Percentiles rank a stretch among this genome's conserved stretches.
Evolutionary conservation across 1,140 invertebrate genomes (phyloP).

Genomic region (Drosophila pachea): DNA sequence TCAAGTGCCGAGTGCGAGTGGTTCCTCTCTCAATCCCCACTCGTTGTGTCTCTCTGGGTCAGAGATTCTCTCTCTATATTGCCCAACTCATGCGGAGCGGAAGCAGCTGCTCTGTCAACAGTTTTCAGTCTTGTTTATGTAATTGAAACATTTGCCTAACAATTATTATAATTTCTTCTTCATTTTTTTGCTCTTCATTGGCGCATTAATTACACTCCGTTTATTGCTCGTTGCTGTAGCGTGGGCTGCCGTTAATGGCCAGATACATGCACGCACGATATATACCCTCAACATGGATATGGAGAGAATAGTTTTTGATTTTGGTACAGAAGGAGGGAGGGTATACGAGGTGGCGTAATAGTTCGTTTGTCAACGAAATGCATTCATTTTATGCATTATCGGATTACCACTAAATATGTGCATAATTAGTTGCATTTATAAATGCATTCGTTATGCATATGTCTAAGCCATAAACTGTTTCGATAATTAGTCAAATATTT

Average conservation of each 20-base stretch:
- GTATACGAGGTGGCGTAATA: not conserved
- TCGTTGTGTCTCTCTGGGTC: not conserved
- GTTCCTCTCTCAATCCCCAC: not conserved
- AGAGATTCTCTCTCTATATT: not conserved
- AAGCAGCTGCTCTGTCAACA: constrained; percentile 40
- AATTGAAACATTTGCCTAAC: constrained; percentile 60
- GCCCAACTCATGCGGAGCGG: constrained; percentile 3
- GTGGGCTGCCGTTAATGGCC: not conserved
- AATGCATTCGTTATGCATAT: constrained; percentile 22
- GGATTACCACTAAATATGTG: constrained; percentile 18
- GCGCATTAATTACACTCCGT: constrained; percentile 31
- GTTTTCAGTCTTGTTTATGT: constrained; percentile 35
- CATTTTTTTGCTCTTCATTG: not conserved
- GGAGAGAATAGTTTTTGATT: not conserved
- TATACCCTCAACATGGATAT: not conserved
- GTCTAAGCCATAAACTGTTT: constrained; percentile 20
- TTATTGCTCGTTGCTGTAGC: constrained; percentile 26
- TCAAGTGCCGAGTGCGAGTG: constrained; percentile 21
- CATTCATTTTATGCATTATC: constrained; percentile 3
- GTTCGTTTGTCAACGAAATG: not conserved
- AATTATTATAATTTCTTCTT: constrained; percentile 54
- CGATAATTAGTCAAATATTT: constrained; percentile 31
- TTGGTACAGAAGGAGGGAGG: too few relatives aligned
- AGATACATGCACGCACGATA: not conserved
- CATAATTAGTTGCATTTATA: constrained; percentile 12